phyloP scores from a whole-genome alignment of 2,113 vertebrate species.

The Procapra przewalskii region DNA sequence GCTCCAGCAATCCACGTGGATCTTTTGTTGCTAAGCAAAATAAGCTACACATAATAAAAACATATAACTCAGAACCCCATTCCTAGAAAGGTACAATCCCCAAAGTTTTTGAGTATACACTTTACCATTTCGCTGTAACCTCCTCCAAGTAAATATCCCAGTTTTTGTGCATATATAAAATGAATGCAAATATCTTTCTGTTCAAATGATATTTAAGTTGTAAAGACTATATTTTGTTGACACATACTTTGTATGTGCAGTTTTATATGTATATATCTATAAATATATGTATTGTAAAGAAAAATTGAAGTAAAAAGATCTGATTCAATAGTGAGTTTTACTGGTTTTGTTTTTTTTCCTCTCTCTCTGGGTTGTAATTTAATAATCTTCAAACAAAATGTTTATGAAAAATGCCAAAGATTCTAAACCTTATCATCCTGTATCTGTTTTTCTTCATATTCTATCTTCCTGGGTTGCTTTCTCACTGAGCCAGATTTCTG shows the following conservation, averaged over 20 bases:
- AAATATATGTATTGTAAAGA: conserved; percentile 50
- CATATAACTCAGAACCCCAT: background rate
- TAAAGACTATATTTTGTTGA: conserved; percentile 65
- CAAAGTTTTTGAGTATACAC: background rate
- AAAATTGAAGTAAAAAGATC: conserved; percentile 46
- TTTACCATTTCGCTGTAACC: background rate
- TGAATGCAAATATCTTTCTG: conserved; percentile 42
- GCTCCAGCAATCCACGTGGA: background rate
- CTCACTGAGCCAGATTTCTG: conserved; percentile 79
- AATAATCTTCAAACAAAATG: conserved; percentile 77
- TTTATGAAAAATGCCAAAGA: conserved; percentile 82
- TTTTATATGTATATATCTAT: background rate
- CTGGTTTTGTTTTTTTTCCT: background rate
- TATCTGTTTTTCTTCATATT: conserved; percentile 81
- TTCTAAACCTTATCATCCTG: conserved; percentile 77
- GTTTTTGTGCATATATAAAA: conserved; percentile 45
- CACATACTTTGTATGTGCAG: conserved; percentile 1
- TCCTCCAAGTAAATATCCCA: background rate
- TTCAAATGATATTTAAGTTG: conserved; percentile 61
- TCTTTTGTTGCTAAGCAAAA: background rate
- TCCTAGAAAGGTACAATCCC: background rate
- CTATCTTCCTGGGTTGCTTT: conserved; percentile 76
- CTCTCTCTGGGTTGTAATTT: conserved; percentile 58
- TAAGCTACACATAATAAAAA: background rate
- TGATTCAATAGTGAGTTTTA: conserved; percentile 66